phyloP scores from a whole-genome alignment of 1,140 invertebrate species.

The Neodiprion virginianus region DNA sequence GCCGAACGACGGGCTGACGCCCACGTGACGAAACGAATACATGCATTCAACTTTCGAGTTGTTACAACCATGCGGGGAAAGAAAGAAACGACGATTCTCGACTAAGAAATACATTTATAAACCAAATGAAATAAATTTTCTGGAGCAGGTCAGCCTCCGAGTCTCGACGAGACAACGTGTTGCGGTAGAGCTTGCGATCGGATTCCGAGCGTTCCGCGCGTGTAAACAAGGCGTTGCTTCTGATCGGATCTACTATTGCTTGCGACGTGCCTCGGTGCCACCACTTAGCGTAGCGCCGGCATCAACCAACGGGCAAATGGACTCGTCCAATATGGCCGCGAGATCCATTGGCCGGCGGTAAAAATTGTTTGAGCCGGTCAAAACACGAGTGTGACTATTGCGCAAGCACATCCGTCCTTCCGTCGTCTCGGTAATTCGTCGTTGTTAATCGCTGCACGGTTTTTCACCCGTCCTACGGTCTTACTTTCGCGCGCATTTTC shows the following conservation, averaged over 20 bases:
- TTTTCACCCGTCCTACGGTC: constrained; percentile 21
- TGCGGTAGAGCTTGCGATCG: not conserved
- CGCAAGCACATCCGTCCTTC: not conserved
- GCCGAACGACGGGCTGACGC: constrained; percentile 10
- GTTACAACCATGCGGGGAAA: no score
- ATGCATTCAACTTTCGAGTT: no score
- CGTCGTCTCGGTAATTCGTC: not conserved
- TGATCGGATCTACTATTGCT: not conserved
- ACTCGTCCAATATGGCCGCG: constrained; percentile 58
- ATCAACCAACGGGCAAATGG: constrained; percentile 42
- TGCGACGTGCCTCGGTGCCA: not conserved
- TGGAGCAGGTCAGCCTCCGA: not conserved
- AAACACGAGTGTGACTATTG: constrained; percentile 16
- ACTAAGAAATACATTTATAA: not conserved
- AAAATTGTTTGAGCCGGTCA: constrained; percentile 23
- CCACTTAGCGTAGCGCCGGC: not conserved
- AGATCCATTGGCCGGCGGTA: constrained; percentile 24
- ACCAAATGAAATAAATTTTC: not conserved
- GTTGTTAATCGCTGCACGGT: not conserved
- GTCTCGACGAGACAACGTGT: not conserved
- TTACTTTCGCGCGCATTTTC: not conserved
- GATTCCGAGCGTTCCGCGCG: not conserved
- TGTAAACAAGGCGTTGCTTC: constrained; percentile 1
- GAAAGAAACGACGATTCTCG: no score
- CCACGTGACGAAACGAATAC: constrained; percentile 11